phyloP scores from a whole-genome alignment of 2,113 vertebrate genomes.

The Amia ocellicauda region DNA sequence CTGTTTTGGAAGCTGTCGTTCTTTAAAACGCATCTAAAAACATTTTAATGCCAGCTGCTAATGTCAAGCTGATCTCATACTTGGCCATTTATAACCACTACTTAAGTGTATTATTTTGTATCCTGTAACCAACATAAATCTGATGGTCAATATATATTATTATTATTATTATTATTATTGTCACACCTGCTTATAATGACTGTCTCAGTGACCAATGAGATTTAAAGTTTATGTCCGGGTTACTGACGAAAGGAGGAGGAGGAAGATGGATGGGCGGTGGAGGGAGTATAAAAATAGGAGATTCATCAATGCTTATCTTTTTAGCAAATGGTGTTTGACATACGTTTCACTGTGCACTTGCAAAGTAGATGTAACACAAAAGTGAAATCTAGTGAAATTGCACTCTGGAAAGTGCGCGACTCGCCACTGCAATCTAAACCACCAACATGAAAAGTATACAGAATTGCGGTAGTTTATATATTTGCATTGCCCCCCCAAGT shows the following conservation, averaged over 20 bases:
- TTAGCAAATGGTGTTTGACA: too few relatives aligned
- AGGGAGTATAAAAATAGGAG: too few relatives aligned
- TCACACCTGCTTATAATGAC: slow-evolving; percentile 21
- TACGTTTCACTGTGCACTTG: too few relatives aligned
- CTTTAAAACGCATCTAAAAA: slow-evolving; percentile 26
- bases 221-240: slow-evolving; percentile 49
- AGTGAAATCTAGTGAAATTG: too few relatives aligned
- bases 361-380: too few relatives aligned
- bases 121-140: slow-evolving; percentile 54
- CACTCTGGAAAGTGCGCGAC: too few relatives aligned
- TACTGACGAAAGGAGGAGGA: slow-evolving; percentile 33
- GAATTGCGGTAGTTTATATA: too few relatives aligned
- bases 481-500: too few relatives aligned
- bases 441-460: too few relatives aligned
- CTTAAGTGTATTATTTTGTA: slow-evolving; percentile 64
- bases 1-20: slow-evolving; percentile 29
- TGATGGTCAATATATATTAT: slow-evolving; percentile 42
- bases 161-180: neutral
- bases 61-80: slow-evolving; percentile 64
- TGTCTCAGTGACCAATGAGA: slow-evolving; percentile 25
- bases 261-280: too few relatives aligned
- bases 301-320: too few relatives aligned
- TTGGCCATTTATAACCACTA: slow-evolving; percentile 70
- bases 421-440: too few relatives aligned
- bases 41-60: slow-evolving; percentile 44